These are phyloP conservation scores for Eutrigla gurnardus DNA, from an alignment of 2,797 vertebrate genomes.

Conservation along the genomic window DNA sequence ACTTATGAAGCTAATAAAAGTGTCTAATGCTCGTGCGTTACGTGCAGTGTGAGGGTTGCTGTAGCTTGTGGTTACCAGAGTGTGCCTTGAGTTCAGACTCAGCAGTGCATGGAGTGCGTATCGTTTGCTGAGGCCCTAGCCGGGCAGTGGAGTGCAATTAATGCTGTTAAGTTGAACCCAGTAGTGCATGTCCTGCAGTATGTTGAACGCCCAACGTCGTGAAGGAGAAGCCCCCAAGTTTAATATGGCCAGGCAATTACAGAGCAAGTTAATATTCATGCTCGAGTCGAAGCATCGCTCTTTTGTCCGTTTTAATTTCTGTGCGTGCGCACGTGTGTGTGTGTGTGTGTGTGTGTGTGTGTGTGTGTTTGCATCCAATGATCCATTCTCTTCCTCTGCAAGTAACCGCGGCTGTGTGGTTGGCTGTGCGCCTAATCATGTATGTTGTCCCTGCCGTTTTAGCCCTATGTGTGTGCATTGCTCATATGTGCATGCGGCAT, in stretches of 20 bases:
- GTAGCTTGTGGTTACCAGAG: constrained; percentile 22
- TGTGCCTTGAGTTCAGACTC: constrained; percentile 39
- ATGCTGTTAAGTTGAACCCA: constrained; percentile 56
- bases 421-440: constrained; percentile 17
- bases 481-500: constrained; percentile 41
- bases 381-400: constrained; percentile 9
- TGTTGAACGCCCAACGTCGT: constrained; percentile 34
- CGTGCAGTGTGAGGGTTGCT: constrained; percentile 9
- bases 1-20: background rate
- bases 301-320: constrained; percentile 5
- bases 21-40: background rate
- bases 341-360: constrained; percentile 1
- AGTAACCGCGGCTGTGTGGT: background rate
- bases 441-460: constrained; percentile 13
- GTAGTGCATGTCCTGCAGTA: constrained; percentile 45
- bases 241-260: constrained; percentile 37
- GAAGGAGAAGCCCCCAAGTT: constrained; percentile 30
- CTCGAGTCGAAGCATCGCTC: constrained; percentile 3
- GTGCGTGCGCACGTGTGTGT: background rate
- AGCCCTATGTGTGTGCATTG: background rate
- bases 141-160: constrained; percentile 56
- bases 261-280: constrained; percentile 35
- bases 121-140: constrained; percentile 33
- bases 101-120: constrained; percentile 36
- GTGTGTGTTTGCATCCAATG: background rate